Conservation (phyloP, 2,888 invertebrate species). For the Epinotia ramella region DNA sequence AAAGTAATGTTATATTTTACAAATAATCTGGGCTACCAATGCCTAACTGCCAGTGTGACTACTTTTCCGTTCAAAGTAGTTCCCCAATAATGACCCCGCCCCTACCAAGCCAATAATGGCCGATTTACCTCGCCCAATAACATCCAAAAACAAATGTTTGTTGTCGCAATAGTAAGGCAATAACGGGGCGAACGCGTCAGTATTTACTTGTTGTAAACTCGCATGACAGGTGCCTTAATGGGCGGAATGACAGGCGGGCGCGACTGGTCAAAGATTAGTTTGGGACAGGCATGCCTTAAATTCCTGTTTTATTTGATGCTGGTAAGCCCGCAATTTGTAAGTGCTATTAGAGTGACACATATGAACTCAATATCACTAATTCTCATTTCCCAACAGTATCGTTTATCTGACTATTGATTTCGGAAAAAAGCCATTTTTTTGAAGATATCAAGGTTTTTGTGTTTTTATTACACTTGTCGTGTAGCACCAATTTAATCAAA, state of each 20-base stretch:
- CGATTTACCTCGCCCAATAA: conserved; percentile 56
- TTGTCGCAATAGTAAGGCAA: conserved; percentile 77
- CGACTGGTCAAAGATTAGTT: conserved; percentile 64
- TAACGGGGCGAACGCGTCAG: conserved; percentile 74
- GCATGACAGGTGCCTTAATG: conserved; percentile 85
- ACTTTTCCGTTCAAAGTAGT: background rate
- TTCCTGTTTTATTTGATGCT: background rate
- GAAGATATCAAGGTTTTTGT: too few relatives aligned
- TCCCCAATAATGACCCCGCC: conserved; percentile 36
- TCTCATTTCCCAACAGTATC: too few relatives aligned
- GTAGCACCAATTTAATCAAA: too few relatives aligned
- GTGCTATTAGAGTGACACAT: too few relatives aligned
- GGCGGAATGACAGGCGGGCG: conserved; percentile 83
- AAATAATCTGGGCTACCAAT: too few relatives aligned
- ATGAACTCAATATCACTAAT: too few relatives aligned
- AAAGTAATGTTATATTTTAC: background rate
- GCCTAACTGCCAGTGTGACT: background rate
- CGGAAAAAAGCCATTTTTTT: too few relatives aligned
- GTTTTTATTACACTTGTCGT: too few relatives aligned
- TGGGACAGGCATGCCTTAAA: background rate
- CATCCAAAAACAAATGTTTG: conserved; percentile 63
- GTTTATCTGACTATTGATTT: too few relatives aligned
- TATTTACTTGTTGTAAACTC: conserved; percentile 85
- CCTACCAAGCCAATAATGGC: conserved; percentile 53
- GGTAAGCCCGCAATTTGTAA: too few relatives aligned